Conservation (phyloP, 2,113 vertebrate species). For the Anguilla japonica region DNA sequence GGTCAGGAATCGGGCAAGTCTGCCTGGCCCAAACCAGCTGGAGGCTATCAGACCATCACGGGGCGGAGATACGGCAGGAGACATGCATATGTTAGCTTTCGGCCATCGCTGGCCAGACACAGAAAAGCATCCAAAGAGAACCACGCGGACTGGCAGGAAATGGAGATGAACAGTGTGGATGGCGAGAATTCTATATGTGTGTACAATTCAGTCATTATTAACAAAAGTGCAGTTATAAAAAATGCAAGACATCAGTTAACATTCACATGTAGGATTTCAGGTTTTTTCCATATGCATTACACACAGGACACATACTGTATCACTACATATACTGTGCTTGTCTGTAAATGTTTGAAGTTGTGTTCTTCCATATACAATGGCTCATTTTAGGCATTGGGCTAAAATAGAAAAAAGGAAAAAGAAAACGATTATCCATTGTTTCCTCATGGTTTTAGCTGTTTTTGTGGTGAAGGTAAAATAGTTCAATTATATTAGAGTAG, state of each 20-base stretch:
- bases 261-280: background rate
- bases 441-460: background rate
- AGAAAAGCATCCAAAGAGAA: conserved; percentile 51
- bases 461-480: background rate
- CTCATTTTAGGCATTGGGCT: background rate
- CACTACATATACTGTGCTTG: background rate
- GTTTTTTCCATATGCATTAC: background rate
- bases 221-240: background rate
- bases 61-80: conserved; percentile 71
- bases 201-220: conserved; percentile 33
- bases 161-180: conserved; percentile 58
- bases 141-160: conserved; percentile 46
- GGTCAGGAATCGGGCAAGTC: conserved; percentile 71
- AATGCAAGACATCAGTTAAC: background rate
- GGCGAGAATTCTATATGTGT: conserved; percentile 62
- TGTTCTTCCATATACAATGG: background rate
- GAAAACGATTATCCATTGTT: background rate
- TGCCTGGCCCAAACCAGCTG: conserved; percentile 63
- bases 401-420: background rate
- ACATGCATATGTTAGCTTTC: conserved; percentile 64
- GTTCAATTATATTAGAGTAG: background rate
- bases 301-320: background rate
- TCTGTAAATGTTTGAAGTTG: background rate
- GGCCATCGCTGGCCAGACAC: conserved; percentile 58
- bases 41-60: conserved; percentile 64